These are phyloP conservation scores for Lampris incognitus DNA, from an alignment of 2,113 vertebrate genomes.

Conservation along the genomic window DNA sequence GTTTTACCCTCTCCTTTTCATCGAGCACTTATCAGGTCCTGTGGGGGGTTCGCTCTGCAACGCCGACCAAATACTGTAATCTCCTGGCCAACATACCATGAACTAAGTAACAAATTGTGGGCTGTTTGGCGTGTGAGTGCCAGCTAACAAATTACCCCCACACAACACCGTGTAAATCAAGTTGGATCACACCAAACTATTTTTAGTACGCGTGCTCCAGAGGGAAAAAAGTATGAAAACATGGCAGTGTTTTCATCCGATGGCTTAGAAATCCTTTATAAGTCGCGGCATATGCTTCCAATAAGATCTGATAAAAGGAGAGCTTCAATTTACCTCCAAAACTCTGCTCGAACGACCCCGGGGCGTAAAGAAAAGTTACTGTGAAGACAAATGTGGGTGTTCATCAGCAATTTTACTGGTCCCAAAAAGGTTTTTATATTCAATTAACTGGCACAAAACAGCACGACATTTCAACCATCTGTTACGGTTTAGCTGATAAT, in stretches of 20 bases:
- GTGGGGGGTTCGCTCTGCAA: conserved; percentile 19
- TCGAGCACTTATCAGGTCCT: conserved; percentile 38
- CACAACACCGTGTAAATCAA: too few species aligned
- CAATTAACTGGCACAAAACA: conserved; percentile 16
- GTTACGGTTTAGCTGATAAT: not conserved
- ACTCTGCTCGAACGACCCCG: conserved; percentile 14
- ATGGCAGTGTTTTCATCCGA: too few species aligned
- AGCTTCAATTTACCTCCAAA: conserved; percentile 23
- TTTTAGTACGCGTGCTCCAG: too few species aligned
- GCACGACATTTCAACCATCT: not conserved
- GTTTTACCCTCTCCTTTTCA: conserved; percentile 29
- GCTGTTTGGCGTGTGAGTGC: too few species aligned
- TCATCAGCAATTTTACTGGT: not conserved
- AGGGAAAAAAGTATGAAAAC: too few species aligned
- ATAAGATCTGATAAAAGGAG: not conserved
- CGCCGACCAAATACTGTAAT: too few species aligned
- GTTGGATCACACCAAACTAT: too few species aligned
- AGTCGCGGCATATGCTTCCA: conserved; percentile 20
- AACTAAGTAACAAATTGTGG: too few species aligned
- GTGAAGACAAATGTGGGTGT: too few species aligned
- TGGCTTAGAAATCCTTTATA: not conserved
- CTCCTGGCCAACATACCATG: too few species aligned
- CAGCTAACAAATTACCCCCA: too few species aligned
- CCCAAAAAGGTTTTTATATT: conserved; percentile 20
- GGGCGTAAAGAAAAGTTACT: not conserved